phyloP scores from a whole-genome alignment of 2,113 vertebrate species.

The Glaucidium brasilianum region DNA sequence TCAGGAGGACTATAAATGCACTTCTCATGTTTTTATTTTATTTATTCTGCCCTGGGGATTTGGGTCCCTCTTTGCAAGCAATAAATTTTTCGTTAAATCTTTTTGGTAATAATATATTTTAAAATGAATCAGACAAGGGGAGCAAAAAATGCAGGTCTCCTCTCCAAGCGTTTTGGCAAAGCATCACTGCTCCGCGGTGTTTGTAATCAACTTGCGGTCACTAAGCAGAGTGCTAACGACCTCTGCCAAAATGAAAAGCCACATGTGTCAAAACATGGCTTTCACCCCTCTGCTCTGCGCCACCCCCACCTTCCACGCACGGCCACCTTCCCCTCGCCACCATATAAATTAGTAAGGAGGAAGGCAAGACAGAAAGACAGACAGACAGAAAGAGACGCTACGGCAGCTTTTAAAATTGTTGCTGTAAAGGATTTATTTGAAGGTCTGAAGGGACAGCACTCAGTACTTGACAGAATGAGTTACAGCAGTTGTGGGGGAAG shows the following conservation, averaged over 20 bases:
- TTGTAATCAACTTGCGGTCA: slow-evolving; percentile 69
- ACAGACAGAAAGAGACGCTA: slow-evolving; percentile 29
- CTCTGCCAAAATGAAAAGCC: slow-evolving; percentile 60
- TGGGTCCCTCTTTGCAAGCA: slow-evolving; percentile 66
- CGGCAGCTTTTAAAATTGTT: slow-evolving; percentile 44
- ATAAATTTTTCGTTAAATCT: slow-evolving; percentile 73
- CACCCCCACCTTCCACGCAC: neutral
- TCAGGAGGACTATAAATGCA: slow-evolving; percentile 70
- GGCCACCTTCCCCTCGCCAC: neutral
- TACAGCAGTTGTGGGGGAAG: neutral
- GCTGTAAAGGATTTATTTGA: slow-evolving; percentile 49
- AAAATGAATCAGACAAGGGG: slow-evolving; percentile 58
- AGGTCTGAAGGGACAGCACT: slow-evolving; percentile 58
- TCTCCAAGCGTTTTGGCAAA: slow-evolving; percentile 68
- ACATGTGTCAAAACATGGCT: slow-evolving; percentile 10
- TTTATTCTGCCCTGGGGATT: slow-evolving; percentile 76
- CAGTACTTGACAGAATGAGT: slow-evolving; percentile 58
- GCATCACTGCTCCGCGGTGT: neutral
- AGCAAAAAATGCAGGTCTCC: slow-evolving; percentile 55
- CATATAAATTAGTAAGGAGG: slow-evolving; percentile 30
- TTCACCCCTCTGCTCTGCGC: neutral
- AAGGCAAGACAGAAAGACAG: neutral
- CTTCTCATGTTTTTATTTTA: slow-evolving; percentile 76
- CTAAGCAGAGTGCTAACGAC: slow-evolving; percentile 62
- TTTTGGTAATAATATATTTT: slow-evolving; percentile 71